Evolutionary conservation across 2,113 vertebrate genomes (phyloP).

Genomic region (Mirounga angustirostris): DNA sequence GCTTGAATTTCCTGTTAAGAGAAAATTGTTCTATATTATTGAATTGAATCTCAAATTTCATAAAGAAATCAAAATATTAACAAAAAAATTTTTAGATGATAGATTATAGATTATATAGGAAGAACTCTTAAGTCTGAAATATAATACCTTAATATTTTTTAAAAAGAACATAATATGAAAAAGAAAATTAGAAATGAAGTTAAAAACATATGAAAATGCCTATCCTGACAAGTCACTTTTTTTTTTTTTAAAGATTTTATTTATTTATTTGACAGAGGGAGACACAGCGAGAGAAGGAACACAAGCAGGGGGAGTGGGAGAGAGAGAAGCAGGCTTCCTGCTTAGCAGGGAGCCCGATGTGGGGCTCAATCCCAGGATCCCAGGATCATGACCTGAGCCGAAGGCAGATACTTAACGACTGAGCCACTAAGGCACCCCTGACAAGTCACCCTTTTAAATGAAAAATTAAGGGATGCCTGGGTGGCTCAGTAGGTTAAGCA

Average conservation of each 20-base stretch:
- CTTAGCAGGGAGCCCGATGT: too few relatives aligned
- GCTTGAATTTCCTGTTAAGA: constrained; percentile 93
- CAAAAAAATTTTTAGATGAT: constrained; percentile 50
- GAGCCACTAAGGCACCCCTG: too few relatives aligned
- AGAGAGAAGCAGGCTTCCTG: too few relatives aligned
- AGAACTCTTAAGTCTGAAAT: constrained; percentile 48
- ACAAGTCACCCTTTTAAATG: background rate
- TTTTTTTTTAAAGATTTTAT: background rate
- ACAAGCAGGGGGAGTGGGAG: too few relatives aligned
- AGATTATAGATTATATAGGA: constrained; percentile 17
- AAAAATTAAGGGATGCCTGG: background rate
- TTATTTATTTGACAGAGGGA: too few relatives aligned
- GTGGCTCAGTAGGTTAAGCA: background rate
- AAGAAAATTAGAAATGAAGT: constrained; percentile 46
- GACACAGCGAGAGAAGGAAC: too few relatives aligned
- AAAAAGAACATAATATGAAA: constrained; percentile 54
- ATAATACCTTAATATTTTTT: constrained; percentile 33
- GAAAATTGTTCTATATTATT: constrained; percentile 69
- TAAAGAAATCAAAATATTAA: constrained; percentile 55
- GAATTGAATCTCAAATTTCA: constrained; percentile 70
- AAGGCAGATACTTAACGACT: too few relatives aligned
- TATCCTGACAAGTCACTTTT: constrained; percentile 33
- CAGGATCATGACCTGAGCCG: too few relatives aligned
- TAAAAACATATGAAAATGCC: constrained; percentile 34
- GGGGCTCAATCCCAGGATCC: too few relatives aligned